These are phyloP conservation scores for Cettia cetti DNA, from an alignment of 2,113 vertebrate genomes.

Conservation along the genomic window DNA sequence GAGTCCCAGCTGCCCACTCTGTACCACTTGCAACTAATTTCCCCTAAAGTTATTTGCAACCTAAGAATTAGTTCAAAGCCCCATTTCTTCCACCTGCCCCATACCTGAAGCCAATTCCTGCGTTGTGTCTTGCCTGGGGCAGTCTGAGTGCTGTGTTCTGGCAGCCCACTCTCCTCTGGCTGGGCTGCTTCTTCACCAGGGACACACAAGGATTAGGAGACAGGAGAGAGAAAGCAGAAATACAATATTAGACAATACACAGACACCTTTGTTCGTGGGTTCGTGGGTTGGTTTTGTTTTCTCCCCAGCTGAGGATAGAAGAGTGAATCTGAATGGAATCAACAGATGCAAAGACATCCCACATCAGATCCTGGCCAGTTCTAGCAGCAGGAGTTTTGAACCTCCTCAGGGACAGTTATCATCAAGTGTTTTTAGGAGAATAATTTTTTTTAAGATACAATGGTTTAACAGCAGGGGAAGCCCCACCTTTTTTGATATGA, in stretches of 20 bases:
- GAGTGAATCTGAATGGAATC: neutral
- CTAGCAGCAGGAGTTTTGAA: neutral
- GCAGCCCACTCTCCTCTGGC: slow-evolving; percentile 51
- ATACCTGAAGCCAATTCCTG: slow-evolving; percentile 90
- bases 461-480: neutral
- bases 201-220: neutral
- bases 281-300: neutral
- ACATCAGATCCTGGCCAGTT: neutral
- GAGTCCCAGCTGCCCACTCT: neutral
- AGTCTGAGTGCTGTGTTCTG: slow-evolving; percentile 69
- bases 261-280: rapidly evolving
- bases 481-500: neutral
- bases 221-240: neutral
- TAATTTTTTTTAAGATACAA: neutral
- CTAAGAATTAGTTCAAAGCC: neutral
- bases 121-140: slow-evolving; percentile 83
- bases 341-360: neutral
- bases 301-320: neutral
- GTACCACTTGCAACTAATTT: neutral
- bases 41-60: neutral
- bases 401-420: neutral
- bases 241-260: neutral
- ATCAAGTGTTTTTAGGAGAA: neutral
- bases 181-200: slow-evolving; percentile 18
- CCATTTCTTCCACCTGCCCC: neutral